Conservation (phyloP, 1,140 invertebrate genomes). For the Meloidogyne exigua region DNA sequence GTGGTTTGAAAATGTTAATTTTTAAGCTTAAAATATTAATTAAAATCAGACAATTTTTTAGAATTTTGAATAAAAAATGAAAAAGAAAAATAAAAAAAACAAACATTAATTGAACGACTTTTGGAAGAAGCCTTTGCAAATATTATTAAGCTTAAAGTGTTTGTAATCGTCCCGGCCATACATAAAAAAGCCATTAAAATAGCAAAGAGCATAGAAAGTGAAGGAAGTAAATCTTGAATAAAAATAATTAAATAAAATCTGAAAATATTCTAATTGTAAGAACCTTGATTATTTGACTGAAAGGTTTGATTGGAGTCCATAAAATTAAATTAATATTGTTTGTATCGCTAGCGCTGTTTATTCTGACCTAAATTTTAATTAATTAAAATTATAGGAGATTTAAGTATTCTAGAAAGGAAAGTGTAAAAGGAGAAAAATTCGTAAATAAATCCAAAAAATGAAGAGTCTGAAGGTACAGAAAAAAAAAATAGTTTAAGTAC, state of each 20-base stretch:
- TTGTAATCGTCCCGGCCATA: slow-evolving; percentile 49
- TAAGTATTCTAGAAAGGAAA: too few relatives aligned
- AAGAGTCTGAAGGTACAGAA: too few relatives aligned
- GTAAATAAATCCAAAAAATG: too few relatives aligned
- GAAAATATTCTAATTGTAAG: neutral
- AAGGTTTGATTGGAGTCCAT: neutral
- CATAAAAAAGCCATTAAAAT: slow-evolving; percentile 55
- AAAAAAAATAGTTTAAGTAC: neutral
- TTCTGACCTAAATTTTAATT: neutral
- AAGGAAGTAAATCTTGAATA: slow-evolving; percentile 46
- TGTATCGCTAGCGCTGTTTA: neutral
- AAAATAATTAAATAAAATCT: neutral
- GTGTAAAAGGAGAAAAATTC: too few relatives aligned
- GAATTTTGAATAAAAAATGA: too few relatives aligned
- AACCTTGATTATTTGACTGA: neutral
- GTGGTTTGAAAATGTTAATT: too few relatives aligned
- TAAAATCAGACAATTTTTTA: too few relatives aligned
- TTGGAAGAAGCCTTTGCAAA: slow-evolving; percentile 54
- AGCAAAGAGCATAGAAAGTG: slow-evolving; percentile 51
- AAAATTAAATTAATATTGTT: neutral
- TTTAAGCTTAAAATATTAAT: too few relatives aligned
- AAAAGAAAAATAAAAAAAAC: neutral
- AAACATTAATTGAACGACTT: slow-evolving; percentile 58
- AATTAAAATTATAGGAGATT: too few relatives aligned
- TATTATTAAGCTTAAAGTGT: slow-evolving; percentile 50